These are phyloP conservation scores for Fregetta grallaria DNA, from an alignment of 2,113 vertebrate genomes.

Conservation along the genomic window DNA sequence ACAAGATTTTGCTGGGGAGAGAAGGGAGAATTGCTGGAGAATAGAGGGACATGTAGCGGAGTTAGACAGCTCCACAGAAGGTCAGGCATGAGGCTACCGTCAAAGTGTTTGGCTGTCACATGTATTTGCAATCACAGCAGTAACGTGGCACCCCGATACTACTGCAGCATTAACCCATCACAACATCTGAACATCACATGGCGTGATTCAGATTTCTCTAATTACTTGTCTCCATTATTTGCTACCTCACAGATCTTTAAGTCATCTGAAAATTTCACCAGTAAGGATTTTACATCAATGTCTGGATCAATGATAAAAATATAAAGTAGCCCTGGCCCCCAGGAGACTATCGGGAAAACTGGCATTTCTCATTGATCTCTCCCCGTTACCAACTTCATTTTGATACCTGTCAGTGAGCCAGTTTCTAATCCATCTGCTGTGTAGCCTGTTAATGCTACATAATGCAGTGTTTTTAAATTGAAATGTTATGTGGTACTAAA, in stretches of 20 bases:
- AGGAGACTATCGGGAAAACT: not conserved
- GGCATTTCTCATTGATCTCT: conserved; percentile 15
- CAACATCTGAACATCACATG: accelerated
- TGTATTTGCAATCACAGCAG: not conserved
- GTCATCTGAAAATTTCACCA: not conserved
- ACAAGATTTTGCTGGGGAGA: not conserved
- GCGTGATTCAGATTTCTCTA: not conserved
- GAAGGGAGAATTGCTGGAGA: not conserved
- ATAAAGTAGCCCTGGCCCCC: not conserved
- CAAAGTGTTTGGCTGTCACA: not conserved
- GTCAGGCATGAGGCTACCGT: not conserved
- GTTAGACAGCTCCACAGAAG: not conserved
- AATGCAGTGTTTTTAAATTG: conserved; percentile 13
- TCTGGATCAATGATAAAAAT: not conserved
- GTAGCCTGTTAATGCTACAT: not conserved
- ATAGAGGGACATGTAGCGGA: not conserved
- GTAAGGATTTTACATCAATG: not conserved
- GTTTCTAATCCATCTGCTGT: not conserved
- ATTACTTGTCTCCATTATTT: not conserved
- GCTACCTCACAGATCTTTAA: not conserved
- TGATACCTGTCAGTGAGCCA: conserved; percentile 14
- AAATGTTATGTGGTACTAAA: not conserved
- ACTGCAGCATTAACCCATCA: not conserved
- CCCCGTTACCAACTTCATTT: conserved; percentile 12
- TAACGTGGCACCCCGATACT: accelerated